Base-by-base conservation (phyloP, 2,113 vertebrate genomes). In the Ptyas mucosa region DNA sequence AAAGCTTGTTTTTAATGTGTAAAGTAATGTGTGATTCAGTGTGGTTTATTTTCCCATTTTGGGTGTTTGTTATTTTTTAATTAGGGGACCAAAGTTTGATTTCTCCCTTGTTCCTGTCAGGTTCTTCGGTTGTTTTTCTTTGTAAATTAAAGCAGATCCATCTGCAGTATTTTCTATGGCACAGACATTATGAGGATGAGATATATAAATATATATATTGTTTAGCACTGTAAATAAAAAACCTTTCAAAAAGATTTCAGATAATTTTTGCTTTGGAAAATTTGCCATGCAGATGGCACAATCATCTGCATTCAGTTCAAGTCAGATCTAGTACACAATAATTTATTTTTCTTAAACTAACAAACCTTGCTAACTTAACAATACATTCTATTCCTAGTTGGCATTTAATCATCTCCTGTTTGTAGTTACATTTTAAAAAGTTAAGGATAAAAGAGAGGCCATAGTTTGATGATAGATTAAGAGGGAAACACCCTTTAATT, bases 181-280 rank as follows among this genome's bases (percentile, higher is more conserved):
- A 95, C 95, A 97, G 94, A 96, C 95, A 95, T 96, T 96, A 97
- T 54, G 49, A 97, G 96, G 95, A 95, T 95, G 92, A 97, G 94
- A 95, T 94, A 97, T 96, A 97, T 96, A 97, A 97, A 97, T 97
- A 97, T 97, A 97, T 97, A 97, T 97, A 97, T 97, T 96, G 97
- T 97, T 97, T 96, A 96, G 96, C 96, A 97, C 96, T 97, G 97
- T 97, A 97, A 97, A 97, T 97, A 97, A 97, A 81, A 97, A 96
- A 93, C 58, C 29, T 97, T 97, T 97, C 92, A 96, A 97, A 97
- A 97, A 96, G 75, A 94, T 95, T 95, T 96, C 92, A 90, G 7
- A 91, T 0, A 0, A 1, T 86, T 55, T 7, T 11, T 4, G 43
- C 91, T 57, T 39, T 21, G 24, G 24, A 61, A 61, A 61, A 61